A percentile compares a stretch with the other conserved stretches of the same genome.
Conservation (phyloP, 2,888 invertebrate genomes). For the Volucella zonaria region DNA sequence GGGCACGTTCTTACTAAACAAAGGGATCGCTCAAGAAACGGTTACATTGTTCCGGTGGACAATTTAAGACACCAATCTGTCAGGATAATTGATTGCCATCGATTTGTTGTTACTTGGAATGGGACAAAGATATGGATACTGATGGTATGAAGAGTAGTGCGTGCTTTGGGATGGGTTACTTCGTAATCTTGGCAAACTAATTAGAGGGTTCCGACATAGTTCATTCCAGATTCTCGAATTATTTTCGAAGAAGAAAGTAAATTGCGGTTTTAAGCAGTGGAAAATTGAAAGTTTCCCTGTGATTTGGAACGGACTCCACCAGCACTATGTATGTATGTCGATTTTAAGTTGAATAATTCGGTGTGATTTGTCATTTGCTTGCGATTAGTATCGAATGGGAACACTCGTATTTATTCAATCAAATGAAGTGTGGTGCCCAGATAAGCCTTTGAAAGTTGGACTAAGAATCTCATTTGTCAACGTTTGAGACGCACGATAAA, state of each 20-base stretch:
- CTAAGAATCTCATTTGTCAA: constrained; percentile 7
- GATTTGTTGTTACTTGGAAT: constrained; percentile 45
- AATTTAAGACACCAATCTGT: constrained; percentile 73
- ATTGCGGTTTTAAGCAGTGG: constrained; percentile 42
- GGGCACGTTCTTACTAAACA: constrained; percentile 61
- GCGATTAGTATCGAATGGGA: constrained; percentile 38
- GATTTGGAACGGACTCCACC: neutral
- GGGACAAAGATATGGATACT: neutral
- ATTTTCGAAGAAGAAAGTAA: constrained; percentile 3
- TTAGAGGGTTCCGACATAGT: constrained; percentile 56
- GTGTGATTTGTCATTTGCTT: constrained; percentile 53
- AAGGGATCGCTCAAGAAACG: constrained; percentile 51
- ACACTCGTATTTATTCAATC: constrained; percentile 50
- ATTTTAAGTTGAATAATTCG: constrained; percentile 41
- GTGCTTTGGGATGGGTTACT: constrained; percentile 17
- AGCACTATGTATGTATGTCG: neutral
- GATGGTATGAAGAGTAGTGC: constrained; percentile 23
- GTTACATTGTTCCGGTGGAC: constrained; percentile 69
- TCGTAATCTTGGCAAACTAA: constrained; percentile 68
- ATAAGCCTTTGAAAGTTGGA: constrained; percentile 24
- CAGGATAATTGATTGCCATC: constrained; percentile 71
- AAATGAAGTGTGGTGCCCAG: constrained; percentile 46
- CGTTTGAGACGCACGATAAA: neutral
- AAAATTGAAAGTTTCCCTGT: constrained; percentile 13
- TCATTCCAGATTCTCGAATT: constrained; percentile 54